These are phyloP conservation scores for Atopsyche davidsoni DNA, from an alignment of 1,140 invertebrate genomes.

Conservation along the genomic window DNA sequence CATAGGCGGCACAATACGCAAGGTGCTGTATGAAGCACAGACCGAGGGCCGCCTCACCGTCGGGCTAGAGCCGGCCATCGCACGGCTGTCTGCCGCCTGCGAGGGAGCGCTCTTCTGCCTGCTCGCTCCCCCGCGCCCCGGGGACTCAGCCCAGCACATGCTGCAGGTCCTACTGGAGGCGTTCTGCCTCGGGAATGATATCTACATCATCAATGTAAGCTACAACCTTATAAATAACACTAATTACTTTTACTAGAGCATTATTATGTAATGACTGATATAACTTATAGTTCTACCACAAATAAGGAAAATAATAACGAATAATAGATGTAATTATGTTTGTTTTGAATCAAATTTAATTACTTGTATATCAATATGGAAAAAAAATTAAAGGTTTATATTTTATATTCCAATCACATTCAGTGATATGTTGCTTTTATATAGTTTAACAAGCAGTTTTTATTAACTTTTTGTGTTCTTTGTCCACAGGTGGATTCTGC, in stretches of 20 bases:
- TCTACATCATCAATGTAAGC: constrained; percentile 60
- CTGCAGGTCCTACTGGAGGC: constrained; percentile 63
- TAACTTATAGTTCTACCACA: no score
- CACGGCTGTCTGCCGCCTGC: constrained; percentile 52
- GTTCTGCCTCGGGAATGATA: constrained; percentile 63
- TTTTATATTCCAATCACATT: neutral
- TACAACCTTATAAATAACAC: neutral
- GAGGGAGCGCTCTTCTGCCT: constrained; percentile 58
- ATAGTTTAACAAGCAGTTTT: neutral
- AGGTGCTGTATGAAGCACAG: constrained; percentile 52
- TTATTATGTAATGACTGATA: no score
- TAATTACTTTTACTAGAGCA: no score
- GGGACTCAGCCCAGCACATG: constrained; percentile 61
- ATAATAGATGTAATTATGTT: no score
- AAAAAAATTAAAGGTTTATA: neutral
- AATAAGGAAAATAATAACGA: no score
- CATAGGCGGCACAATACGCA: constrained; percentile 49
- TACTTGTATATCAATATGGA: neutral
- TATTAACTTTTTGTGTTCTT: constrained; percentile 21
- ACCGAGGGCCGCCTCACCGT: constrained; percentile 54
- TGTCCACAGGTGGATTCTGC: constrained; percentile 48
- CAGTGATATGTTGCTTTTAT: neutral
- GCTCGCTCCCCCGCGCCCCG: constrained; percentile 52
- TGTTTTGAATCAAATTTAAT: no score
- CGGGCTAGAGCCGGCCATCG: constrained; percentile 55